Percentiles rank a stretch among this genome's conserved stretches.
Evolutionary conservation across 2,888 invertebrate species (phyloP).

Genomic region (Mamestra brassicae): DNA sequence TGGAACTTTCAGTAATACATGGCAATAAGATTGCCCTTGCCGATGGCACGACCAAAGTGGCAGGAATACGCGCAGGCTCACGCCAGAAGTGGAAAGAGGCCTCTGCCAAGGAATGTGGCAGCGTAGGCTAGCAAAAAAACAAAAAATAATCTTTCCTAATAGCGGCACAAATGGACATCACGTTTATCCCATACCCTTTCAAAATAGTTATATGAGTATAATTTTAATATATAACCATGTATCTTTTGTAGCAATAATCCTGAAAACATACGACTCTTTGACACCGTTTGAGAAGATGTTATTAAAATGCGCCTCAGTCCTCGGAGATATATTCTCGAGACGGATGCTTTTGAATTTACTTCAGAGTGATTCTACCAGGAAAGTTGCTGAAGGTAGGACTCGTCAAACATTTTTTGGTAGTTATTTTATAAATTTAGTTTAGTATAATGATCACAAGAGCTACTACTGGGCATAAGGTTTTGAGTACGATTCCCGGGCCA

Average conservation of each 20-base stretch:
- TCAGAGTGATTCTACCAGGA: conserved; percentile 83
- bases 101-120: too few relatives aligned
- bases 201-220: background rate
- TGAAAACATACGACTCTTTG: conserved; percentile 92
- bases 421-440: background rate
- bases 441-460: background rate
- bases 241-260: conserved; percentile 88
- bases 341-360: conserved; percentile 91
- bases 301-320: conserved; percentile 92
- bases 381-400: conserved; percentile 88
- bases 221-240: background rate
- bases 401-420: background rate
- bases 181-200: background rate
- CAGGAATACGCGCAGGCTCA: too few relatives aligned
- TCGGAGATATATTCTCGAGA: conserved; percentile 92
- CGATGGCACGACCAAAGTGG: too few relatives aligned
- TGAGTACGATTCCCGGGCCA: too few relatives aligned
- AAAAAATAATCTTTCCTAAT: too few relatives aligned
- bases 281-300: conserved; percentile 92
- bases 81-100: too few relatives aligned
- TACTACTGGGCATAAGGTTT: too few relatives aligned
- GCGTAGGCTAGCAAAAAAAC: too few relatives aligned
- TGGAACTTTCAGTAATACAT: too few relatives aligned
- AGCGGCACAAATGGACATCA: too few relatives aligned
- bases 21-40: too few relatives aligned